Evolutionary conservation across 2,113 vertebrate genomes (phyloP).

Genomic region (Tragelaphus buxtoni): DNA sequence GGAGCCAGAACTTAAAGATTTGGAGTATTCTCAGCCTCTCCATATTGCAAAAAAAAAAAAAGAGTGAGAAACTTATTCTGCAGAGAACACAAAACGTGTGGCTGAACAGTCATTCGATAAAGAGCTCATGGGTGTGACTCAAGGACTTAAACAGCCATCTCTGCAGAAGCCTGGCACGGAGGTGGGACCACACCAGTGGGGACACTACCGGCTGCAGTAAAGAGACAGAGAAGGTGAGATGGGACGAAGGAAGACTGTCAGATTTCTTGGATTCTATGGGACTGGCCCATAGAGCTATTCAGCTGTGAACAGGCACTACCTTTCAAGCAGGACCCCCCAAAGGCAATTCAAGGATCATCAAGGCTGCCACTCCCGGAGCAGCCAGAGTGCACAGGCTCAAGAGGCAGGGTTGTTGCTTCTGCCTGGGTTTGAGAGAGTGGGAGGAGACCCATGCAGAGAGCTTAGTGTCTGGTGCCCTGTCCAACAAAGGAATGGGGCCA

Average conservation of each 20-base stretch:
- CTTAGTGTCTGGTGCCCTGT: not conserved
- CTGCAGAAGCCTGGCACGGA: not conserved
- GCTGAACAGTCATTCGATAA: not conserved
- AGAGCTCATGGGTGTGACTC: not conserved
- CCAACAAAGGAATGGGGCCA: not conserved
- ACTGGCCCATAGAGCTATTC: not conserved
- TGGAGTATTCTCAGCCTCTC: not conserved
- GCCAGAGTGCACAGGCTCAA: not conserved
- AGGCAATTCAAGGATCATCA: not conserved
- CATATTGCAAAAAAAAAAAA: not conserved
- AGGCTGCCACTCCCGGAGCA: not conserved
- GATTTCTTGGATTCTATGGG: not conserved
- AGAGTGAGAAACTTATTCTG: not conserved
- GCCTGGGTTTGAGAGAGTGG: not conserved
- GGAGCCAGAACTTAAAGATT: not conserved
- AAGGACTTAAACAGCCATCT: not conserved
- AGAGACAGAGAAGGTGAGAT: not conserved
- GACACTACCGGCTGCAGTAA: not conserved
- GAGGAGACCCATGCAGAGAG: not conserved
- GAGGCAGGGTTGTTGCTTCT: not conserved
- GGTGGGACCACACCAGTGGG: not conserved
- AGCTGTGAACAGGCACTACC: not conserved
- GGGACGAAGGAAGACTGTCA: not conserved
- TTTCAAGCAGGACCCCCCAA: not conserved
- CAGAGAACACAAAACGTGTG: not conserved